Evolutionary conservation across 2,888 invertebrate species (phyloP).

Genomic region (Diarsia mendica): DNA sequence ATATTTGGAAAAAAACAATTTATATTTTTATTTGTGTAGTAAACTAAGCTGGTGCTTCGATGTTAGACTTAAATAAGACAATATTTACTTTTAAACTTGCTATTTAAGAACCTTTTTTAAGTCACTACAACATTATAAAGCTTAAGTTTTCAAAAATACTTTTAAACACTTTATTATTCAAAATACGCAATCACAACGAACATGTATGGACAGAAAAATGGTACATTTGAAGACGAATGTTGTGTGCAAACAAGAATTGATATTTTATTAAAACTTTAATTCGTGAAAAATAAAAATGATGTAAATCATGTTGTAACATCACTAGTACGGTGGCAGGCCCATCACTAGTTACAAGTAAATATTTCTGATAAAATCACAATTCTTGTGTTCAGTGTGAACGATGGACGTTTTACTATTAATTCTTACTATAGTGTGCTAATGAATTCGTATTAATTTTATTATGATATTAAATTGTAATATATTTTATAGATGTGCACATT

Average conservation of each 20-base stretch:
- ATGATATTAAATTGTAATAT: slow-evolving; percentile 87
- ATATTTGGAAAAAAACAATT: slow-evolving; percentile 22
- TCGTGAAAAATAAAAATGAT: slow-evolving; percentile 34
- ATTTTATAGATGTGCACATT: slow-evolving; percentile 86
- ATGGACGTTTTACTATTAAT: slow-evolving; percentile 86
- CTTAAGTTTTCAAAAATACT: slow-evolving; percentile 13
- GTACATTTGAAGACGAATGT: slow-evolving; percentile 71
- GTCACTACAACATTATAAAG: slow-evolving; percentile 37
- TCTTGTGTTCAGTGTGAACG: slow-evolving; percentile 77
- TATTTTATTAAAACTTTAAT: slow-evolving; percentile 66
- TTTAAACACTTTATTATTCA: slow-evolving; percentile 27
- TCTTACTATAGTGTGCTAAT: slow-evolving; percentile 89
- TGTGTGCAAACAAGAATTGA: slow-evolving; percentile 72
- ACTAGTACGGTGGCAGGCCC: slow-evolving; percentile 72
- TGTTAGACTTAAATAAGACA: slow-evolving; percentile 45
- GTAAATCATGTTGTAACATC: slow-evolving; percentile 58
- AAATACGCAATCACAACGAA: slow-evolving; percentile 68
- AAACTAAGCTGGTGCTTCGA: slow-evolving; percentile 48
- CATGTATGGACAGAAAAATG: slow-evolving; percentile 61
- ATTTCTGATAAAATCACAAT: slow-evolving; percentile 77
- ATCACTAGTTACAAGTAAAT: slow-evolving; percentile 64
- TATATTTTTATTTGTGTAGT: slow-evolving; percentile 26
- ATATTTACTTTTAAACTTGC: slow-evolving; percentile 48
- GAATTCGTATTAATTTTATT: slow-evolving; percentile 88
- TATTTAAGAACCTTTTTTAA: slow-evolving; percentile 48